Evolutionary conservation across 2,113 vertebrate species (phyloP).

Genomic region (Gasterosteus nipponicus): DNA sequence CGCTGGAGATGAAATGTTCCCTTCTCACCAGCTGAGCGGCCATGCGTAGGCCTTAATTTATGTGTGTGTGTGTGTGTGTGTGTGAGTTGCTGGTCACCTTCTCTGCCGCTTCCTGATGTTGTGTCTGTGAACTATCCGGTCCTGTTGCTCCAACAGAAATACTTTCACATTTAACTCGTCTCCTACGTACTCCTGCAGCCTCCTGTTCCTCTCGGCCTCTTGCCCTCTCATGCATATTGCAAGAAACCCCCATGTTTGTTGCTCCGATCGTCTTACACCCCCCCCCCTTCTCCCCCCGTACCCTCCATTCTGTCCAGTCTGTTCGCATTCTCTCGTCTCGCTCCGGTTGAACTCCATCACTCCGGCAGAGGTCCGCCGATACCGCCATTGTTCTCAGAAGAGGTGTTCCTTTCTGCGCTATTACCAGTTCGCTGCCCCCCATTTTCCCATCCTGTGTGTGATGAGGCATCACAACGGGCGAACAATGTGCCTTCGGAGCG

Average conservation of each 20-base stretch:
- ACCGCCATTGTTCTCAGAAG: conserved; percentile 57
- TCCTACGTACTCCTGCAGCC: conserved; percentile 13
- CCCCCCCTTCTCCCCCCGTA: background rate
- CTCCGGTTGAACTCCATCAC: conserved; percentile 39
- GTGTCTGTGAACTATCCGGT: conserved; percentile 7
- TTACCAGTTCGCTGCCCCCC: conserved; percentile 61
- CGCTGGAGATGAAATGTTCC: conserved; percentile 31
- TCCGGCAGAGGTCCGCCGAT: conserved; percentile 28
- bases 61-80: conserved; percentile 2
- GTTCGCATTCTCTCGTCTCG: conserved; percentile 10
- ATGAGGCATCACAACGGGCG: conserved; percentile 60
- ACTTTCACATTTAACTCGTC: conserved; percentile 29
- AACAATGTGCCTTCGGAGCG: conserved; percentile 60
- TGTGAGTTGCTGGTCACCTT: conserved; percentile 7
- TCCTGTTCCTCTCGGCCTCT: conserved; percentile 20
- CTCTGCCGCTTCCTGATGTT: conserved; percentile 19
- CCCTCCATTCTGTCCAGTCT: background rate
- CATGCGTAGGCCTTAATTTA: conserved; percentile 13
- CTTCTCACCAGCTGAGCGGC: conserved; percentile 34
- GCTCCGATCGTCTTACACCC: background rate
- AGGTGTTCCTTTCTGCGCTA: conserved; percentile 53
- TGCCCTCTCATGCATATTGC: conserved; percentile 40
- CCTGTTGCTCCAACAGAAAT: conserved; percentile 18
- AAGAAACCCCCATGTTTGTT: conserved; percentile 39
- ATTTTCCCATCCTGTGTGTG: conserved; percentile 60